Evolutionary conservation across 2,888 invertebrate genomes (phyloP).

Genomic region (Sphinx pinastri): DNA sequence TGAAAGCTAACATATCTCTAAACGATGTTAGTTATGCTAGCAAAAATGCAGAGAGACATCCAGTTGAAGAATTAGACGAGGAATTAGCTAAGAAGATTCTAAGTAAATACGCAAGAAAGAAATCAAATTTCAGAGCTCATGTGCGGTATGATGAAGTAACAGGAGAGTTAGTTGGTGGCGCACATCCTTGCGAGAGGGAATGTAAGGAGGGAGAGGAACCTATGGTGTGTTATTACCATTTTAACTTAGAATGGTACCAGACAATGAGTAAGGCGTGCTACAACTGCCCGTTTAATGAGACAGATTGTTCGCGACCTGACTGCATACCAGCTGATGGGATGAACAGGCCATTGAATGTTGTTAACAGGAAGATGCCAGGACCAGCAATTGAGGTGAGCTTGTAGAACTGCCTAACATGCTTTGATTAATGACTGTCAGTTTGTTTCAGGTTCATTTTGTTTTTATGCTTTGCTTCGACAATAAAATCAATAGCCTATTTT

Average conservation of each 20-base stretch:
- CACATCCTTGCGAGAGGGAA: slow-evolving; percentile 86
- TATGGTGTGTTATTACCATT: slow-evolving; percentile 89
- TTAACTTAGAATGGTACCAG: slow-evolving; percentile 92
- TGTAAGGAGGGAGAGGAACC: slow-evolving; percentile 85
- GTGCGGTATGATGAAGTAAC: slow-evolving; percentile 74
- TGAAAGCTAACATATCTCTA: slow-evolving; percentile 48
- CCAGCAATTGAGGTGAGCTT: slow-evolving; percentile 89
- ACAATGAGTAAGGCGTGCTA: slow-evolving; percentile 95
- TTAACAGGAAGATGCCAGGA: slow-evolving; percentile 95
- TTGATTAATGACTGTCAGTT: no score
- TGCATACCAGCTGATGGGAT: slow-evolving; percentile 94
- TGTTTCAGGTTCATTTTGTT: no score
- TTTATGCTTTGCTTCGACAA: no score
- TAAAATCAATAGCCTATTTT: no score
- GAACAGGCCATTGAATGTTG: slow-evolving; percentile 88
- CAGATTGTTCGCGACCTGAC: slow-evolving; percentile 90
- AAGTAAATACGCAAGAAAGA: slow-evolving; percentile 49
- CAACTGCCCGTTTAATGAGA: slow-evolving; percentile 89
- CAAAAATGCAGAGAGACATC: slow-evolving; percentile 48
- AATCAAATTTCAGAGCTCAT: slow-evolving; percentile 63
- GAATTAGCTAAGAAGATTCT: slow-evolving; percentile 41
- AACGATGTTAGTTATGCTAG: slow-evolving; percentile 54
- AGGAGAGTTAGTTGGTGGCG: slow-evolving; percentile 69
- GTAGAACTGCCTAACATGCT: no score
- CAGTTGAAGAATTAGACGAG: slow-evolving; percentile 48